Evolutionary conservation across 2,113 vertebrate genomes (phyloP).

Genomic region (Tauraco erythrolophus): DNA sequence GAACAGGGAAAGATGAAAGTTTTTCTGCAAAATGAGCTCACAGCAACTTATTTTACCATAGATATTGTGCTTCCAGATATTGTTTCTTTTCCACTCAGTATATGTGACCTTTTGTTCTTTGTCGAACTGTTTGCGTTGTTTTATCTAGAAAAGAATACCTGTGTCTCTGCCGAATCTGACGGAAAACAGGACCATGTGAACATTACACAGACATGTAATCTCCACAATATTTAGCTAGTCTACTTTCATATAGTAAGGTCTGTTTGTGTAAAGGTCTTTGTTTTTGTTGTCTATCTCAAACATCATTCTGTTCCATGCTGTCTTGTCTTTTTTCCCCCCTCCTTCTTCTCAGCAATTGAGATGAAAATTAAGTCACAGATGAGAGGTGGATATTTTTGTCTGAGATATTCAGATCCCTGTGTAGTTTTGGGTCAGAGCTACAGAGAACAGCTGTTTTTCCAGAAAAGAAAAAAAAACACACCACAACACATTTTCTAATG

Average conservation of each 20-base stretch:
- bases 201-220: neutral
- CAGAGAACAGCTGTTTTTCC: neutral
- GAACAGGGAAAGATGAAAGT: too few species aligned
- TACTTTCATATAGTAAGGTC: neutral
- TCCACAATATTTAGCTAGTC: neutral
- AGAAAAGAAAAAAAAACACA: neutral
- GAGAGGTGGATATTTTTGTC: neutral
- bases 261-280: neutral
- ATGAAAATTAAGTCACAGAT: neutral
- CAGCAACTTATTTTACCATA: neutral
- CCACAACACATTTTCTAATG: neutral
- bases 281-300: neutral
- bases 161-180: neutral
- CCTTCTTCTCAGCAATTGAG: neutral
- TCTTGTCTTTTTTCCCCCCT: accelerated
- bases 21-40: neutral
- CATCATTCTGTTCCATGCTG: neutral
- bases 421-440: neutral
- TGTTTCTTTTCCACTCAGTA: neutral
- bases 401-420: neutral
- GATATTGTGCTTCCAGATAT: neutral
- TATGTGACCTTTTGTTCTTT: neutral
- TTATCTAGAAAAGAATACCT: neutral
- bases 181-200: neutral
- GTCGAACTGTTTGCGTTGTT: neutral